These are phyloP conservation scores for Dipodomys merriami DNA, from an alignment of 2,113 vertebrate genomes.

Conservation along the genomic window DNA sequence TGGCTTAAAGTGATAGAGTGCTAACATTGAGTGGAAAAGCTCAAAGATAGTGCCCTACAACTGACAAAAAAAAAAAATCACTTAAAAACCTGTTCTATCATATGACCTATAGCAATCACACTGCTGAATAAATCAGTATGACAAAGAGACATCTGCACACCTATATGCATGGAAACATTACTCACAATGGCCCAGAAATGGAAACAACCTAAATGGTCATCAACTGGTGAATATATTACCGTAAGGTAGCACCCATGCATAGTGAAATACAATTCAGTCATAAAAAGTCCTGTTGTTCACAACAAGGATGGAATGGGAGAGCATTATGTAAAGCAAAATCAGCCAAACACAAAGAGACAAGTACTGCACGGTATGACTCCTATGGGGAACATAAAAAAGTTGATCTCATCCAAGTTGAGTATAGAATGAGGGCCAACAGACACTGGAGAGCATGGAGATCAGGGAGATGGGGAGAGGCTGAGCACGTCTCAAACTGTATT, in stretches of 20 bases:
- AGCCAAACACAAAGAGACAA: neutral
- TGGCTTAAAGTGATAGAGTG: too few species aligned
- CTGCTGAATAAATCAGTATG: neutral
- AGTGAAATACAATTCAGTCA: neutral
- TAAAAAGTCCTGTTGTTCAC: neutral
- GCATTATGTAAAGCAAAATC: neutral
- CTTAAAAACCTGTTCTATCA: too few species aligned
- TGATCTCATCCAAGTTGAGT: neutral
- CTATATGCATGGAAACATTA: too few species aligned
- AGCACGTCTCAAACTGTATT: too few species aligned
- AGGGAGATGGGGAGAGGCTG: neutral
- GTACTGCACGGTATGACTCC: neutral
- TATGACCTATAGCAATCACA: neutral
- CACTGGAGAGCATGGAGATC: neutral
- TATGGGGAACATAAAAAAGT: neutral
- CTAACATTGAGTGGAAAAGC: too few species aligned
- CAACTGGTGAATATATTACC: neutral
- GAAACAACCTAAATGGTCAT: neutral
- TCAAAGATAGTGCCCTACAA: too few species aligned
- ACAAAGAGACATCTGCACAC: neutral
- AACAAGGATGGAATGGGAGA: neutral
- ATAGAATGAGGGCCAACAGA: neutral
- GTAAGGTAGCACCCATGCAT: fast-evolving
- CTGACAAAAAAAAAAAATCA: too few species aligned
- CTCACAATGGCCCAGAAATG: too few species aligned